Base-by-base conservation (phyloP, 2,113 vertebrate genomes). In the Pachypanchax playfairii region DNA sequence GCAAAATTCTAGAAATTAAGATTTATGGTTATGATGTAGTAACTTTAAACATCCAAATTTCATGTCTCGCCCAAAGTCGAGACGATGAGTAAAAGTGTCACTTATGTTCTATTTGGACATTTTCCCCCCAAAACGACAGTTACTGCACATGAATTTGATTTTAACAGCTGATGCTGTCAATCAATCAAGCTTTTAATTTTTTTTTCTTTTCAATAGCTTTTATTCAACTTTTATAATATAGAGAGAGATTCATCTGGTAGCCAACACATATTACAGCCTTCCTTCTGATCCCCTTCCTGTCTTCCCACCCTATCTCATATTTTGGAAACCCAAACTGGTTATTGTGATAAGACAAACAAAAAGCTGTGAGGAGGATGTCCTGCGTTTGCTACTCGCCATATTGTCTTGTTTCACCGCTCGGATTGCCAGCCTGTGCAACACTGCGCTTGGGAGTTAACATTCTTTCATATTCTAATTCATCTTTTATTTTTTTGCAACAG, bases 271-370 rank as follows among this genome's bases (percentile, higher is more conserved):
- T 66, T 47, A 76, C 73, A 81, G 68, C 28, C 25, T 39, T 41
- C 69, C 60, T 50, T 42, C 60, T 69, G 42, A 58, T 58, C 36
- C 20, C 54, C 14, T 28, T 36, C 50, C 64, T 28, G 0, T 65
- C 59, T 76, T 71, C 72, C 62, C 73, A 69, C 75, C 59, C 76
- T 67, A 75, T 51, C 47, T 59, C 22, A 35, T 77, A 56, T 43
- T 75, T 79, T 86, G 80, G 89, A 87, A 79, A 50, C 43, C 76
- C 83, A 53, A 35, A 79, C 74, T 36, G 24, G 84, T 81, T 70
- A 77, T 79, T 84, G 80, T 81, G 85, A 82, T 72, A 70, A 85
- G 75, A 80, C 48, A 55, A 83, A 66, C 64, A 70, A 67, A 77
- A 77, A 65, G 75, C 77, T 58, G 74, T 18, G 70, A 77, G 60